A percentile compares a stretch with the other conserved stretches of the same genome.
These are phyloP conservation scores for Syngnathus rostellatus DNA, from an alignment of 2,797 vertebrate genomes.

Conservation along the genomic window DNA sequence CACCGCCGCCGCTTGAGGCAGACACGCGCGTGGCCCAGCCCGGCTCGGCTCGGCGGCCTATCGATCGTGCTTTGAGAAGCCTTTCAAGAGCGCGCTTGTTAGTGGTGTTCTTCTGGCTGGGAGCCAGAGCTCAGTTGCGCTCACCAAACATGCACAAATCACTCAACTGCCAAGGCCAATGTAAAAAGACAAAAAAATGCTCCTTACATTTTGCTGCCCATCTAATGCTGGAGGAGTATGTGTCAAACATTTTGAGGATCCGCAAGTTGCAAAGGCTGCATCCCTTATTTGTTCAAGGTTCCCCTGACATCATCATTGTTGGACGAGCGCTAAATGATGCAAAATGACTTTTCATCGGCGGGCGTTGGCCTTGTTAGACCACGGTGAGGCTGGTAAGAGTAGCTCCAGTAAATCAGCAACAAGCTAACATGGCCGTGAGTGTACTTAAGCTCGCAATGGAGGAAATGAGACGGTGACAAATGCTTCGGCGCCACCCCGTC, in stretches of 20 bases:
- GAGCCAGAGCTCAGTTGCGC: background rate
- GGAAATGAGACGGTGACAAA: conserved; percentile 21
- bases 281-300: background rate
- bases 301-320: background rate
- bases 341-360: background rate
- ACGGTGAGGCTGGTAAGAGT: background rate
- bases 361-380: background rate
- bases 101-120: background rate
- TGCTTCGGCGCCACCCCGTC: conserved; percentile 1
- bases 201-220: background rate
- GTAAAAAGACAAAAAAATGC: background rate
- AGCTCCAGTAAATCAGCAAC: background rate
- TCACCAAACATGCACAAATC: conserved; percentile 1
- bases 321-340: background rate
- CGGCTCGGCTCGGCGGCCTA: background rate
- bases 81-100: conserved; percentile 7
- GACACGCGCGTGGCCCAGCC: conserved; percentile 14
- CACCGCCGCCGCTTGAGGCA: background rate
- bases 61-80: conserved; percentile 3
- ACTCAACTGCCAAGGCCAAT: background rate
- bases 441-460: background rate
- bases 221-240: too few species aligned
- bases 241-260: background rate
- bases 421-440: background rate
- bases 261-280: background rate